Percentiles rank a stretch among this genome's conserved stretches.
These are phyloP conservation scores for Augiades crinisus DNA, from an alignment of 2,888 invertebrate species.

Conservation along the genomic window DNA sequence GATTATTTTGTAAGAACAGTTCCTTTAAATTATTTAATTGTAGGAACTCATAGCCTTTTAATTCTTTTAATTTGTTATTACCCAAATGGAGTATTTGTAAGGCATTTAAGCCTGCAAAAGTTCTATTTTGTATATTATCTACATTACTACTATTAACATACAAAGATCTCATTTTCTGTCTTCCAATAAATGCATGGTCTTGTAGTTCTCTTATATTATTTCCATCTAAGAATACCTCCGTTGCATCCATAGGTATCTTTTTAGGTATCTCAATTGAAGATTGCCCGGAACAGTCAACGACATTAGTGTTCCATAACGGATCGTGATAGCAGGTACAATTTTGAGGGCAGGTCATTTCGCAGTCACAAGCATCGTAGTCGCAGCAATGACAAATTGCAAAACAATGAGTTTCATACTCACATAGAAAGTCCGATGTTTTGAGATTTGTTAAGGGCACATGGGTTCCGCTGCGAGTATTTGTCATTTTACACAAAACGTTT, in stretches of 20 bases:
- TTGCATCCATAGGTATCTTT: constrained; percentile 96
- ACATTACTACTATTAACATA: constrained; percentile 93
- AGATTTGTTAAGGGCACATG: constrained; percentile 89
- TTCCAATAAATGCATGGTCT: constrained; percentile 93
- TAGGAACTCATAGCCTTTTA: constrained; percentile 93
- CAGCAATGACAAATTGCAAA: constrained; percentile 97
- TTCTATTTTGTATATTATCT: constrained; percentile 92
- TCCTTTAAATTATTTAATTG: constrained; percentile 89
- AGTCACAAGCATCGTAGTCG: constrained; percentile 97
- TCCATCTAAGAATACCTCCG: constrained; percentile 95
- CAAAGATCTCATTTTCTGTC: constrained; percentile 92
- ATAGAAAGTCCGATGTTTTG: constrained; percentile 92
- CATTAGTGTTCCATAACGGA: constrained; percentile 95
- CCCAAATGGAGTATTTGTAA: constrained; percentile 92
- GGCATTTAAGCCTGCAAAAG: constrained; percentile 92
- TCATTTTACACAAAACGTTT: constrained; percentile 93
- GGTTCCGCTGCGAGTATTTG: constrained; percentile 90
- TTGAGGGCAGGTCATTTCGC: constrained; percentile 97
- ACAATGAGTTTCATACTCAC: constrained; percentile 95
- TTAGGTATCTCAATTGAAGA: constrained; percentile 89
- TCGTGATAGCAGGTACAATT: constrained; percentile 98
- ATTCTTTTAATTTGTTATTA: constrained; percentile 89
- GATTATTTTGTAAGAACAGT: constrained; percentile 92
- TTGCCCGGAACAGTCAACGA: constrained; percentile 94
- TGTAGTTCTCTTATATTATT: constrained; percentile 92